Evolutionary conservation across 2,113 vertebrate genomes (phyloP), one percentile per base, ranked within the genome.

Genomic region (Hypocryptadius cinnamomeus): DNA sequence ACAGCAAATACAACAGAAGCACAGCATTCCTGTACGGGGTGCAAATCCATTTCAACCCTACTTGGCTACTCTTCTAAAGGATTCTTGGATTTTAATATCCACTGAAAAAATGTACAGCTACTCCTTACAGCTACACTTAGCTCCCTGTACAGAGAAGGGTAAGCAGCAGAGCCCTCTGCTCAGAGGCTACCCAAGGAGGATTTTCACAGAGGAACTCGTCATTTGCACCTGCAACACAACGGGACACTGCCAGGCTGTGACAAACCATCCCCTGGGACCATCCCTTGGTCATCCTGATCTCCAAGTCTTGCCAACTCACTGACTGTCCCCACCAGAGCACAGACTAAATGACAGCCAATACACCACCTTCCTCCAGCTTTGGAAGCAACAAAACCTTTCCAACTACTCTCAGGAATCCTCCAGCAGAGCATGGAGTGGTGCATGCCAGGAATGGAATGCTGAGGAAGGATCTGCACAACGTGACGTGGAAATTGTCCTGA

Each of bases 391-490:
- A 74, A 77, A 39, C 77, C 60, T 80, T 84, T 27, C 60, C 47
- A 86, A 1, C 33, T 42, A 22, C 60, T 84, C 24, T 40, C 11
- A 57, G 79, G n/a, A 72, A 72, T 30, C 39, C 30, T 54, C 53
- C 37, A 47, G 60, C 8, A 78, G 10, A 79, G 39, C 61, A 65
- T 0, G 0, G 69, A 68, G n/a, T 1, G 18, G 22, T 7, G 22
- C 1, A 0, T 24, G 50, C 54, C 47, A 35, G 23, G 30, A 40
- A 73, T 0, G 0, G 27, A 76, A 21, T 44, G 33, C 69, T 68
- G 27, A 84, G 45, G 33, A 71, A 78, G 4, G 6, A 40, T 24
- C 64, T 74, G 30, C 60, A 92, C 56, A 65, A 24, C 0, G 8
- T 15, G 47, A 86, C 0, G 0, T 31, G 30, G 51, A 81, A 92